Evolutionary conservation across 2,113 vertebrate genomes (phyloP).

Genomic region (Prinia subflava): DNA sequence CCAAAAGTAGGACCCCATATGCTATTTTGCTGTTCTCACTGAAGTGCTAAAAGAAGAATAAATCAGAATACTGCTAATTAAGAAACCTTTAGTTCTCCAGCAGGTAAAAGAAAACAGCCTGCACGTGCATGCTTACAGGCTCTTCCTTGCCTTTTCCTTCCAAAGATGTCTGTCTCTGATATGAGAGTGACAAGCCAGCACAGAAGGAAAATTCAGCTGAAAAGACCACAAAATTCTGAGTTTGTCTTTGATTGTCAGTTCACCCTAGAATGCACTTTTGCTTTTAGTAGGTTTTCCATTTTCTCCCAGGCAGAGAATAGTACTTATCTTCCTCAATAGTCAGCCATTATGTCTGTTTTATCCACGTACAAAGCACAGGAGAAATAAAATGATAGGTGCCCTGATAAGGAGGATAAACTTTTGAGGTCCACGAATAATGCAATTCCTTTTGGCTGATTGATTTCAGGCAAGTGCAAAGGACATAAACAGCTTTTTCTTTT

Average conservation of each 20-base stretch:
- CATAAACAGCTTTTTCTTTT: background rate
- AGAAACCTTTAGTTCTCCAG: background rate
- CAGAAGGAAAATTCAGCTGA: background rate
- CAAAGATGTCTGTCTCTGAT: background rate
- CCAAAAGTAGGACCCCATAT: background rate
- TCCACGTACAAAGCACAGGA: background rate
- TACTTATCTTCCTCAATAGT: background rate
- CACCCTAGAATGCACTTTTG: background rate
- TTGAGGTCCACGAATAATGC: background rate
- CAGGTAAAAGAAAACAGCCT: background rate
- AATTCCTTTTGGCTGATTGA: slow-evolving; percentile 13
- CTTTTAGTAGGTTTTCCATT: background rate
- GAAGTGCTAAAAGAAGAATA: background rate
- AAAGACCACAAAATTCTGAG: slow-evolving; percentile 6
- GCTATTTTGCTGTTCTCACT: background rate
- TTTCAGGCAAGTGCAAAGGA: background rate
- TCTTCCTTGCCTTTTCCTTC: background rate
- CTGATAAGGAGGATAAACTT: slow-evolving; percentile 1
- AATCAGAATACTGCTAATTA: background rate
- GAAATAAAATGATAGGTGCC: background rate
- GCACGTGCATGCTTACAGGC: background rate
- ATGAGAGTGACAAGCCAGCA: background rate
- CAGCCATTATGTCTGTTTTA: background rate
- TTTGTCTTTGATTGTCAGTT: background rate
- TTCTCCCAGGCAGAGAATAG: background rate